These are phyloP conservation scores for Abramis brama DNA, from an alignment of 2,113 vertebrate species.

Conservation along the genomic window DNA sequence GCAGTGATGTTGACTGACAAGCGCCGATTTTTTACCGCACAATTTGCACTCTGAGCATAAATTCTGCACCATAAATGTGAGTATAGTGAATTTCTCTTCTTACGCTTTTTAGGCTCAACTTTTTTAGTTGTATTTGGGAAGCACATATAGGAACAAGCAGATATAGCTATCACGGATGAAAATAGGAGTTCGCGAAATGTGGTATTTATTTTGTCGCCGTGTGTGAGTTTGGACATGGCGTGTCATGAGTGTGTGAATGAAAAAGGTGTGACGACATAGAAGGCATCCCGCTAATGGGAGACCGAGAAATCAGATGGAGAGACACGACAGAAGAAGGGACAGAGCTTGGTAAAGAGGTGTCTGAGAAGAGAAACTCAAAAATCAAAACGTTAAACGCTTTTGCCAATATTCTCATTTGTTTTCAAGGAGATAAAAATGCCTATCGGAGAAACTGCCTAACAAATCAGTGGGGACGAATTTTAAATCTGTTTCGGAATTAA, in stretches of 20 bases:
- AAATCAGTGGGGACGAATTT: not conserved
- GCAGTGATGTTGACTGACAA: slow-evolving; percentile 59
- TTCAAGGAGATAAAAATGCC: not conserved
- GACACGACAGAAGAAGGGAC: not conserved
- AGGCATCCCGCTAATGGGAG: not conserved
- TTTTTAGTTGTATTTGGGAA: not conserved
- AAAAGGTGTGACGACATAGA: slow-evolving; percentile 2
- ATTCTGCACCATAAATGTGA: not conserved
- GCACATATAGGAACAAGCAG: not conserved
- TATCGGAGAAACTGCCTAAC: not conserved
- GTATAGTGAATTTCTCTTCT: not conserved
- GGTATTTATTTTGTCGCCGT: not conserved
- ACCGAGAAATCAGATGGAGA: slow-evolving; percentile 10
- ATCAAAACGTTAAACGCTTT: not conserved
- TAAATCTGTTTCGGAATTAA: not conserved
- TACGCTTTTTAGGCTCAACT: not conserved
- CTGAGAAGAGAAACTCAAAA: not conserved
- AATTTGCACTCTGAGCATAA: slow-evolving; percentile 62
- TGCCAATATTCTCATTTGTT: not conserved
- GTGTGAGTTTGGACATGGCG: not conserved
- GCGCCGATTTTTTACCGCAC: slow-evolving; percentile 59
- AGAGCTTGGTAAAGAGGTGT: not conserved
- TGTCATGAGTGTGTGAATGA: slow-evolving; percentile 20
- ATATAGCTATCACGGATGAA: no score
- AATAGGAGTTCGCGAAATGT: not conserved